A percentile compares a stretch with the other conserved stretches of the same genome.
phyloP scores from a whole-genome alignment of 2,797 vertebrate genomes.

The Decapterus maruadsi region DNA sequence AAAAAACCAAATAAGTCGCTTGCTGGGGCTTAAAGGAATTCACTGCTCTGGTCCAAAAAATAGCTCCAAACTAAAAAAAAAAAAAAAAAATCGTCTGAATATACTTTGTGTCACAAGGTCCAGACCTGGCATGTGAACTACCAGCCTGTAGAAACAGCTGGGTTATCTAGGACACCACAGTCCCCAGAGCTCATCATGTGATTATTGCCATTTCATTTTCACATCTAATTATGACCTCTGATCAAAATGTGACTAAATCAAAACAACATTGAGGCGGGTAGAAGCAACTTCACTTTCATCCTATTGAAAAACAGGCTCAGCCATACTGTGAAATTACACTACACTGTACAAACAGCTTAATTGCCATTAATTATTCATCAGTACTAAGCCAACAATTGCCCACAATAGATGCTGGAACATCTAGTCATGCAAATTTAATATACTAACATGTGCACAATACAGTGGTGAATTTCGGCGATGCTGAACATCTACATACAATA shows the following conservation, averaged over 20 bases:
- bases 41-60: too few species aligned
- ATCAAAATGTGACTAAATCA: slow-evolving; percentile 18
- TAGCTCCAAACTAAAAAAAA: too few species aligned
- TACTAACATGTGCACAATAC: slow-evolving; percentile 5
- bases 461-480: slow-evolving; percentile 7
- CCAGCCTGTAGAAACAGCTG: slow-evolving; percentile 31
- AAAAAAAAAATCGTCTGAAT: neutral
- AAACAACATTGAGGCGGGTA: slow-evolving; percentile 4
- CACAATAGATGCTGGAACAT: slow-evolving; percentile 38
- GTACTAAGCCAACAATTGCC: slow-evolving; percentile 41
- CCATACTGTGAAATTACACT: slow-evolving; percentile 30
- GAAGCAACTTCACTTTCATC: neutral
- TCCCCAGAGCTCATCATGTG: slow-evolving; percentile 26
- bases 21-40: too few species aligned
- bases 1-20: too few species aligned
- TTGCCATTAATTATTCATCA: slow-evolving; percentile 52
- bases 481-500: neutral
- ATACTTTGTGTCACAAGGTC: slow-evolving; percentile 10
- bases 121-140: neutral
- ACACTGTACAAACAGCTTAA: slow-evolving; percentile 39
- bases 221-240: slow-evolving; percentile 18
- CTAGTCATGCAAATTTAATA: slow-evolving; percentile 53
- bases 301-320: slow-evolving; percentile 13
- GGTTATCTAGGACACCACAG: slow-evolving; percentile 38
- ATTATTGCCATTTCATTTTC: slow-evolving; percentile 12